phyloP scores from a whole-genome alignment of 2,113 vertebrate species.

The Sebastes fasciatus region DNA sequence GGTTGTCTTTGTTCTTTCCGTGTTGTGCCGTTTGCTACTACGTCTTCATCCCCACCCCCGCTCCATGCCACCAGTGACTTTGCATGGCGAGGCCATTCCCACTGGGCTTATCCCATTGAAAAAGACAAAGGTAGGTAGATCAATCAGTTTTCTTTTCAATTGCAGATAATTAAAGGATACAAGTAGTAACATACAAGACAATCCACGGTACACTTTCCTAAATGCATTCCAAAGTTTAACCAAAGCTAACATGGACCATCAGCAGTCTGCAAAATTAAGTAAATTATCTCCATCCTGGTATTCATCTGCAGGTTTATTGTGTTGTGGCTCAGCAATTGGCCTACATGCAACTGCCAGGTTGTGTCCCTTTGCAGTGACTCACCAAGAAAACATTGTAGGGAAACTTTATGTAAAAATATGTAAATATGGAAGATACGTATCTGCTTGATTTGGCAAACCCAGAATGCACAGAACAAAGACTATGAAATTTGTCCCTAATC shows the following conservation, averaged over 20 bases:
- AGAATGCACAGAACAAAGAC: background rate
- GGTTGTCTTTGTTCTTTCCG: conserved; percentile 26
- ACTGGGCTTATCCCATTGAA: background rate
- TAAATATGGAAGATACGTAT: too few species aligned
- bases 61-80: background rate
- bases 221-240: background rate
- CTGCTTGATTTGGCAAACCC: background rate
- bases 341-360: background rate
- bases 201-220: too few species aligned
- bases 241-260: background rate
- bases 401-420: too few species aligned
- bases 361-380: background rate
- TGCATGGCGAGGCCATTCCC: background rate
- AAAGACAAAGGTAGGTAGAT: background rate
- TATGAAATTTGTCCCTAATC: background rate
- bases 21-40: background rate
- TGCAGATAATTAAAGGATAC: background rate
- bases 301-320: background rate
- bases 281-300: background rate
- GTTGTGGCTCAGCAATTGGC: background rate
- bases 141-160: background rate
- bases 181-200: too few species aligned
- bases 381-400: background rate
- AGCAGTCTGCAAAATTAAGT: background rate
- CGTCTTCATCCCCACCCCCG: background rate